Conservation (phyloP, 2,113 vertebrate genomes). For the Egretta garzetta region DNA sequence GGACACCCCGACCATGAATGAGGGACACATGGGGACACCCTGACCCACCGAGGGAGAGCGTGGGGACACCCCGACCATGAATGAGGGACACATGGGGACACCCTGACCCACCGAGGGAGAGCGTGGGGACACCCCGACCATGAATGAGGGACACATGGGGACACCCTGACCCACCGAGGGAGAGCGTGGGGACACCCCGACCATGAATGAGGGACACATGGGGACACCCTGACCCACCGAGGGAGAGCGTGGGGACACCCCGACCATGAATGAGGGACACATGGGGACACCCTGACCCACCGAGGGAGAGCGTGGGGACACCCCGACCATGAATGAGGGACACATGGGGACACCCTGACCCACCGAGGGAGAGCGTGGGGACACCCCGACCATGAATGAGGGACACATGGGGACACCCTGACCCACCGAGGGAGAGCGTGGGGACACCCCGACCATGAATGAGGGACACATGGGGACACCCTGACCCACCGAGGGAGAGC, state of each 20-base stretch:
- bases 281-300: background rate
- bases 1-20: background rate
- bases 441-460: background rate
- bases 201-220: background rate
- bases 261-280: no score
- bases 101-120: no score
- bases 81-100: background rate
- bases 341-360: background rate
- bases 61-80: no score
- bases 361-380: no score
- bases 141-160: no score
- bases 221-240: background rate
- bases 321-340: accelerated
- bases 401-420: no score
- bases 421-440: no score
- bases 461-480: background rate
- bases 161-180: no score
- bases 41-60: background rate
- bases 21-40: no score
- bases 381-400: no score
- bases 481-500: background rate
- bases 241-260: background rate
- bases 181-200: background rate
- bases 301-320: no score
- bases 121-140: no score